phyloP scores from a whole-genome alignment of 2,113 vertebrate species.

The Morphnarchus princeps region DNA sequence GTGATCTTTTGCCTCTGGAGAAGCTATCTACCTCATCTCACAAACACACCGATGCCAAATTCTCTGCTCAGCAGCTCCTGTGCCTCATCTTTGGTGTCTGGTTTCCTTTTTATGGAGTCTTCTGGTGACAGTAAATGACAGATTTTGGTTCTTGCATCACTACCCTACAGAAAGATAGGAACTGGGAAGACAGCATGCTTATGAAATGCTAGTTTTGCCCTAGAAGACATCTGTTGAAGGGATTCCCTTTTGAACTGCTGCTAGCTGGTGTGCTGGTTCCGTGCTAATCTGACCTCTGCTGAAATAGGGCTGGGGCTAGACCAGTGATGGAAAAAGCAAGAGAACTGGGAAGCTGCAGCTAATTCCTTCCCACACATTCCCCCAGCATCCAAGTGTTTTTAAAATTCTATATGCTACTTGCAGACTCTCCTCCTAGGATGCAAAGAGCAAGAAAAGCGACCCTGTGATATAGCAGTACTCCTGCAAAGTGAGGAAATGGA shows the following conservation, averaged over 20 bases:
- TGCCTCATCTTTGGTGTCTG: not conserved
- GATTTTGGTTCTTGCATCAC: not conserved
- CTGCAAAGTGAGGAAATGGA: not conserved
- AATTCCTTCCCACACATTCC: not conserved
- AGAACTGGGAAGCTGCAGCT: not conserved
- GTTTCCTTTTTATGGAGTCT: not conserved
- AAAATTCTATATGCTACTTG: not conserved
- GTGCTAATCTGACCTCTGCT: not conserved
- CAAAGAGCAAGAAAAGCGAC: not conserved
- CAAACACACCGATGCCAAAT: not conserved
- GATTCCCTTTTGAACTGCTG: not conserved
- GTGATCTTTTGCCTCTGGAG: not conserved
- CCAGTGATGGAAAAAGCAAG: not conserved
- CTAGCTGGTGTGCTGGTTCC: not conserved
- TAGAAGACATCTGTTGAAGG: not conserved
- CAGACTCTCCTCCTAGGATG: not conserved
- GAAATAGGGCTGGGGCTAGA: not conserved
- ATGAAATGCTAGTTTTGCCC: not conserved
- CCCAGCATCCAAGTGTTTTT: not conserved
- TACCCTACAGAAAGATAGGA: not conserved
- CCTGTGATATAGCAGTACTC: not conserved
- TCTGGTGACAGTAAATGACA: not conserved
- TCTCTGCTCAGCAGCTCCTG: not conserved
- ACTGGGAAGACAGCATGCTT: not conserved
- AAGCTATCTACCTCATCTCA: not conserved